These are phyloP conservation scores for Leptopilina syphax DNA, from an alignment of 2,888 invertebrate species.

Conservation along the genomic window DNA sequence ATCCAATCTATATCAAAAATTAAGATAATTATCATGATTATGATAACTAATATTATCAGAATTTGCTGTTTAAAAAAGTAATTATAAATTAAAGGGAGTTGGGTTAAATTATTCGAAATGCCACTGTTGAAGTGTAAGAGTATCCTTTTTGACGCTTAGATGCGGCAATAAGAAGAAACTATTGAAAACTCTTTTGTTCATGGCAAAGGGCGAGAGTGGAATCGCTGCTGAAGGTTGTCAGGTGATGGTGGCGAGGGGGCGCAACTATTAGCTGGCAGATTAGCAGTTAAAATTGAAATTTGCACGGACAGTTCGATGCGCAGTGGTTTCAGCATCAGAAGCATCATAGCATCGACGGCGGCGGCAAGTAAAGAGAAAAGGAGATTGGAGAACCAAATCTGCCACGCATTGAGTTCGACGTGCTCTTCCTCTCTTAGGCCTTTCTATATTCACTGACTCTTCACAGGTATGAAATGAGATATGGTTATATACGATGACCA, in stretches of 20 bases:
- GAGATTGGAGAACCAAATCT: slow-evolving; percentile 74
- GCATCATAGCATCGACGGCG: slow-evolving; percentile 73
- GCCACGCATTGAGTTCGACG: slow-evolving; percentile 72
- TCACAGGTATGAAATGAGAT: slow-evolving; percentile 71
- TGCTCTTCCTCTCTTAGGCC: slow-evolving; percentile 45
- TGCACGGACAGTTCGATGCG: slow-evolving; percentile 76
- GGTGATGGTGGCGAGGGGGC: slow-evolving; percentile 43
- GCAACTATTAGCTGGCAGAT: slow-evolving; percentile 75
- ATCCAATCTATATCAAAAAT: no score
- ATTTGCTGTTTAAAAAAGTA: no score
- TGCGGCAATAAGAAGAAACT: slow-evolving; percentile 19
- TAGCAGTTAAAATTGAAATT: slow-evolving; percentile 77
- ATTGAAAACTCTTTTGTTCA: slow-evolving; percentile 30
- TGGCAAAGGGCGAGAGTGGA: slow-evolving; percentile 48
- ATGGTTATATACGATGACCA: slow-evolving; percentile 66
- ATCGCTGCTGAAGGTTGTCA: slow-evolving; percentile 49
- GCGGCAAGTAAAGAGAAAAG: slow-evolving; percentile 74
- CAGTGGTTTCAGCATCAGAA: slow-evolving; percentile 78
- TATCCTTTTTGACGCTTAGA: neutral
- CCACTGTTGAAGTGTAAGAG: slow-evolving; percentile 11
- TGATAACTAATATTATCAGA: no score
- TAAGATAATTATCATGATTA: no score
- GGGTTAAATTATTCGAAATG: slow-evolving; percentile 22
- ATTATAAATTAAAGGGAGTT: no score
- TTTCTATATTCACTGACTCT: slow-evolving; percentile 52